Evolutionary conservation across 2,113 vertebrate genomes (phyloP).

Genomic region (Erinaceus europaeus): DNA sequence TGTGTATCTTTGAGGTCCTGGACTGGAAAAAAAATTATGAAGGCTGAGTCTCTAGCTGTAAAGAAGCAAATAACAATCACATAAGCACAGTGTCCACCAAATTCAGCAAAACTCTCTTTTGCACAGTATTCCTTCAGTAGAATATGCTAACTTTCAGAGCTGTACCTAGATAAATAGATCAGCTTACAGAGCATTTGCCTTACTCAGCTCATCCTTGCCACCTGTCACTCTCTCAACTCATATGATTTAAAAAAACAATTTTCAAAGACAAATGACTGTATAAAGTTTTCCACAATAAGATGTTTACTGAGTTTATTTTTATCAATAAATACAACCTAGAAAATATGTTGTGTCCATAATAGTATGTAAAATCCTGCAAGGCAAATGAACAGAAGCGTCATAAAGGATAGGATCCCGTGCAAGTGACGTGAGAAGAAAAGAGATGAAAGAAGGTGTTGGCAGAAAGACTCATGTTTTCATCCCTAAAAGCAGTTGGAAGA

Average conservation of each 20-base stretch:
- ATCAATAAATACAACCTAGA: not conserved
- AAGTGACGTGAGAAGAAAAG: not conserved
- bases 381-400: too few relatives aligned
- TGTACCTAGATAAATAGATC: too few relatives aligned
- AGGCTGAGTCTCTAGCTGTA: not conserved
- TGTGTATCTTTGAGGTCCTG: too few relatives aligned
- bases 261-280: not conserved
- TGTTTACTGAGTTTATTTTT: not conserved
- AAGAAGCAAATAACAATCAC: not conserved
- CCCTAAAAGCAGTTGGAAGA: too few relatives aligned
- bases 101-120: not conserved
- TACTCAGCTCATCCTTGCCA: too few relatives aligned
- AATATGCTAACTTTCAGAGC: too few relatives aligned
- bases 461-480: not conserved
- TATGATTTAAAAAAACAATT: too few relatives aligned
- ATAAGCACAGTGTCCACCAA: too few relatives aligned
- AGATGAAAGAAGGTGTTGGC: not conserved
- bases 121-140: not conserved
- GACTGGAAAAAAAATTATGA: too few relatives aligned
- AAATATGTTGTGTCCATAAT: not conserved
- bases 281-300: not conserved
- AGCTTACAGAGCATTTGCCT: too few relatives aligned
- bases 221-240: too few relatives aligned
- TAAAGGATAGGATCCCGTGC: too few relatives aligned
- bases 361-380: not conserved